Percentiles rank a stretch among this genome's conserved stretches.
Conservation (phyloP, 1,140 invertebrate genomes). For the Musca domestica region DNA sequence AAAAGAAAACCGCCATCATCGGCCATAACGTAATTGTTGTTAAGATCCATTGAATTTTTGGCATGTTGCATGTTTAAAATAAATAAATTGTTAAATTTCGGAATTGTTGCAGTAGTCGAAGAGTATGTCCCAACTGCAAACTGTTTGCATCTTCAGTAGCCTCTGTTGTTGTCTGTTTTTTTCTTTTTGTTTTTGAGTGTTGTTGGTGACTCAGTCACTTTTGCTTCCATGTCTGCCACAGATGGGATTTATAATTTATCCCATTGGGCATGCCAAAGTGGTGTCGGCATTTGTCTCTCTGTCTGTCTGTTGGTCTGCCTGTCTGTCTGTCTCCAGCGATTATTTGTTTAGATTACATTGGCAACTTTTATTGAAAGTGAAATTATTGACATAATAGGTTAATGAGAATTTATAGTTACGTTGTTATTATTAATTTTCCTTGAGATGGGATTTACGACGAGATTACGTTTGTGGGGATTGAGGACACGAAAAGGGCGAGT, state of each 20-base stretch:
- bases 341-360: conserved; percentile 20
- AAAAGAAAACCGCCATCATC: too few relatives aligned
- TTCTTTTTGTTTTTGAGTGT: neutral
- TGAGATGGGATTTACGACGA: too few relatives aligned
- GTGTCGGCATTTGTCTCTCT: too few relatives aligned
- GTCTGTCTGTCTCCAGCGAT: neutral
- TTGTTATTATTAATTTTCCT: too few relatives aligned
- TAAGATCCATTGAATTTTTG: neutral
- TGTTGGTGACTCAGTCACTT: neutral
- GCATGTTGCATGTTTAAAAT: conserved; percentile 17
- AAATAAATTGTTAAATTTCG: conserved; percentile 20
- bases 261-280: too few relatives aligned
- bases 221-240: too few relatives aligned
- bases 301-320: too few relatives aligned
- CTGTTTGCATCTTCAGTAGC: conserved; percentile 16
- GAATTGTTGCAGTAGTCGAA: neutral
- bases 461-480: too few relatives aligned
- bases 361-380: conserved; percentile 20
- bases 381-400: conserved; percentile 21
- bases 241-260: too few relatives aligned
- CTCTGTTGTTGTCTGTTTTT: neutral
- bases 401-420: conserved; percentile 14
- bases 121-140: conserved; percentile 1
- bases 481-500: too few relatives aligned
- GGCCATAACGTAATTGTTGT: too few relatives aligned